Base-by-base conservation (phyloP, 2,888 invertebrate species). In the Punctoribates punctum region DNA sequence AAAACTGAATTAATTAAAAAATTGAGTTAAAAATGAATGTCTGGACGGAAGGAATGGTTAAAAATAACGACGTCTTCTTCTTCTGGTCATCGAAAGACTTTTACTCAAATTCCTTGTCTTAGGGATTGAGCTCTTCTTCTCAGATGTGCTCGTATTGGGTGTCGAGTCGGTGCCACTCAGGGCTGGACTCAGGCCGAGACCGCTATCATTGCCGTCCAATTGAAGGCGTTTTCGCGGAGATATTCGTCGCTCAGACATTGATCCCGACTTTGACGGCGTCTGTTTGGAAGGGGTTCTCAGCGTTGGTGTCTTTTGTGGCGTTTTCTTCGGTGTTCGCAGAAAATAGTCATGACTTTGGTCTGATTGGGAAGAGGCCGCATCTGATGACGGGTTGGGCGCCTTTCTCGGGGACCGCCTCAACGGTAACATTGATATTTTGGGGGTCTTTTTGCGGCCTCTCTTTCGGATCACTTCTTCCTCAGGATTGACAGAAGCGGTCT, bases 401-500 rank as follows among this genome's bases (percentile, higher is more conserved):
- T 70, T 70, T 42, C 70, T 17, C 23, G 70, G 70, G 23, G 70
- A 70, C 23, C 70, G 70, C 29, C 70, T 70, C 17, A 70, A 42
- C 70, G 70, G 70, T 46, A 70, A 20, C 9, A 11, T 4, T 13
- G 42, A 70, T 23, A 46, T 4, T 42, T 70, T 70, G 15, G 70
- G 70, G 6, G 70, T 70, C 70, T 70, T 70, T 73, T 51, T 48
- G 42, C 73, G 73, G 25, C 73, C 73, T 54, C 73, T 51, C 20
- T 51, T 54, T 9, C 57, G 29, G 23, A 73, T 73, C 25, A 73
- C 34, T 6, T 73, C 73, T 25, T 73, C 73, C 11, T 73, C 73
- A 0, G 73, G 73, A 70, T 70, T 70, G 9, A 57, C 9, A 6
- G 51, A 9, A n/a, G 27, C 3, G 1, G 73, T 15, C 20, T 42